Percentiles rank a stretch among this genome's conserved stretches.
Conservation (phyloP, 2,113 vertebrate genomes). For the Trichomycterus rosablanca region DNA sequence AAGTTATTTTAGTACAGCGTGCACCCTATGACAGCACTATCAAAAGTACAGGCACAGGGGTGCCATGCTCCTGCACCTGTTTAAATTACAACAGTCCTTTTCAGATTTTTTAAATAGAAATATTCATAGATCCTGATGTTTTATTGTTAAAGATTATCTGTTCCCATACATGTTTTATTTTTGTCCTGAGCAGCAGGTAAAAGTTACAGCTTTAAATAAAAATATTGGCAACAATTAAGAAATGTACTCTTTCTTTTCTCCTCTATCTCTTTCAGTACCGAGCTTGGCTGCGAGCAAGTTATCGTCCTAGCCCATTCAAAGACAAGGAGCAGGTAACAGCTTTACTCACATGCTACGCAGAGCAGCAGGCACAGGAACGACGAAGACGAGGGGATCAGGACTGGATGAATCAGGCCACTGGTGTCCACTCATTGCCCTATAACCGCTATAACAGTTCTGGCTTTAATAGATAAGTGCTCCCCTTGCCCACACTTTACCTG, state of each 20-base stretch:
- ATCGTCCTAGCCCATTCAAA: constrained; percentile 66
- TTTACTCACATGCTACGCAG: constrained; percentile 65
- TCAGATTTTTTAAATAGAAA: no score
- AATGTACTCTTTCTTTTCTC: constrained; percentile 17
- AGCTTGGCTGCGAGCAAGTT: constrained; percentile 68
- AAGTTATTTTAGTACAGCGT: no score
- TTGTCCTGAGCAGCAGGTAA: no score
- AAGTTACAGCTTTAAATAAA: no score
- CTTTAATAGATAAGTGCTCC: constrained; percentile 58
- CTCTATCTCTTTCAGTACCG: constrained; percentile 67
- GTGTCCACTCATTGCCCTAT: constrained; percentile 47
- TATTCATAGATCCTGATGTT: no score
- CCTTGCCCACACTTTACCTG: neutral
- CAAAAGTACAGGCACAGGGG: no score
- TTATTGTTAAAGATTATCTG: no score
- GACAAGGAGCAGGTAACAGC: constrained; percentile 74
- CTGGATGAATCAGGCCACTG: constrained; percentile 39
- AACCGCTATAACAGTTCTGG: constrained; percentile 47
- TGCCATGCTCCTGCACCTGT: no score
- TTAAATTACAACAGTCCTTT: no score
- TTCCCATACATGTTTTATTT: no score
- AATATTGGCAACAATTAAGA: no score
- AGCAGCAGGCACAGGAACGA: constrained; percentile 61
- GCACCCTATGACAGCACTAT: no score
- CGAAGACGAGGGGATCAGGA: constrained; percentile 50